Conservation (phyloP, 2,797 vertebrate genomes). For the Typhlichthys subterraneus region DNA sequence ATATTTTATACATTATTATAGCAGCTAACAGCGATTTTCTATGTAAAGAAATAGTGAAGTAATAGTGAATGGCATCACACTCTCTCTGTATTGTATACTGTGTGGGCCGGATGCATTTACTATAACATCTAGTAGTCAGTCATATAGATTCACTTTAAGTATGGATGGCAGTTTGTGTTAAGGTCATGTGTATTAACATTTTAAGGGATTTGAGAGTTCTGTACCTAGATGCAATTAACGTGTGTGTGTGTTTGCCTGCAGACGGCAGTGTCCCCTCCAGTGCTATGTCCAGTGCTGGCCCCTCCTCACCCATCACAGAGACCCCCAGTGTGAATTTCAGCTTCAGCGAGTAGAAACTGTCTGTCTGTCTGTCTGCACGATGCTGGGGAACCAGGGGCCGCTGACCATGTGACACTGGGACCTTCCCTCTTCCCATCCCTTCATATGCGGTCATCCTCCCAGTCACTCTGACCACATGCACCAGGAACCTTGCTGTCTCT, state of each 20-base stretch:
- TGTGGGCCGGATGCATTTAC: no score
- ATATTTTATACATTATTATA: no score
- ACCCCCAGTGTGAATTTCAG: slow-evolving; percentile 78
- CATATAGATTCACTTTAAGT: no score
- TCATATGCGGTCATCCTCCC: slow-evolving; percentile 1
- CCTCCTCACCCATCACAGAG: slow-evolving; percentile 83
- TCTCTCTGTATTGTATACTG: no score
- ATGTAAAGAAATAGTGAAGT: no score
- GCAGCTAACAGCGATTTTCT: no score
- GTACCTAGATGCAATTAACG: no score
- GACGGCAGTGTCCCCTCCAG: slow-evolving; percentile 89
- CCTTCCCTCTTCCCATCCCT: not conserved
- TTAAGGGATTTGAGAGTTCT: no score
- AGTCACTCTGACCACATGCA: slow-evolving; percentile 18
- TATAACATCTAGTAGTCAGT: no score
- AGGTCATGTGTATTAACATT: no score
- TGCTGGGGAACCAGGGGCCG: slow-evolving; percentile 7
- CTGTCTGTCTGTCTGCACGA: not conserved
- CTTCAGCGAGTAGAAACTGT: slow-evolving; percentile 74
- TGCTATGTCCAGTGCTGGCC: slow-evolving; percentile 88
- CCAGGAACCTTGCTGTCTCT: not conserved
- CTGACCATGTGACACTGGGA: slow-evolving; percentile 5
- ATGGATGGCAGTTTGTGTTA: no score
- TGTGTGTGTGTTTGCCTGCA: slow-evolving; percentile 63
- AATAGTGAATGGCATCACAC: no score